A percentile compares a stretch with the other conserved stretches of the same genome.
phyloP scores from a whole-genome alignment of 2,113 vertebrate genomes.

The Odocoileus virginianus region DNA sequence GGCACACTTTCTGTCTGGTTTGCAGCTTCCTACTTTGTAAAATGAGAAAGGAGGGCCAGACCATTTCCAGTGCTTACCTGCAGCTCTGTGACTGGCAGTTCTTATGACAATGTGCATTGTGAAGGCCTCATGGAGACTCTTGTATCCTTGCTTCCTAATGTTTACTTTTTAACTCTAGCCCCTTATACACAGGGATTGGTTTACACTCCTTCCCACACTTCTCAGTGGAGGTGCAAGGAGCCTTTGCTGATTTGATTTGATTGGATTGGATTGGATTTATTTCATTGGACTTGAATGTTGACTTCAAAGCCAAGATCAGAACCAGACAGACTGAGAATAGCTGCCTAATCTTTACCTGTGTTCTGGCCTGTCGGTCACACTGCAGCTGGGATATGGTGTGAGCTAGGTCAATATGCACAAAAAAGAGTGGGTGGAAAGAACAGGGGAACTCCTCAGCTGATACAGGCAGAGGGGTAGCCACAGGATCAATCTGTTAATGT shows the following conservation, averaged over 20 bases:
- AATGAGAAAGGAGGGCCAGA: background rate
- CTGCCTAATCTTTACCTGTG: background rate
- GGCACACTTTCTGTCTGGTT: accelerated
- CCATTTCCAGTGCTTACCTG: accelerated
- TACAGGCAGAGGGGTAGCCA: background rate
- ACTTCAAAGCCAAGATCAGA: background rate
- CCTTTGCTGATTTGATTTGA: background rate
- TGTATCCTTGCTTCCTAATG: background rate
- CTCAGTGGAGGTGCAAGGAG: background rate
- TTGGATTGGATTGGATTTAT: background rate
- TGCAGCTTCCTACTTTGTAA: background rate
- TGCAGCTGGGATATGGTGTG: background rate
- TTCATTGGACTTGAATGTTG: background rate
- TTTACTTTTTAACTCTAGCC: background rate
- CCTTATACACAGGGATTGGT: background rate
- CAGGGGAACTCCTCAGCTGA: accelerated
- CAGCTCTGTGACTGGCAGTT: background rate
- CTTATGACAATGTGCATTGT: background rate
- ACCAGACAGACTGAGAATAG: background rate
- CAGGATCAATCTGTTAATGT: background rate
- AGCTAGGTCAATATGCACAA: background rate
- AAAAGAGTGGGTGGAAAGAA: background rate
- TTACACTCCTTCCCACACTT: background rate
- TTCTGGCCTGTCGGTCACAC: background rate
- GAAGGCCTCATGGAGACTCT: background rate